Conservation (phyloP, 1,140 invertebrate species). For the Helicoverpa armigera region DNA sequence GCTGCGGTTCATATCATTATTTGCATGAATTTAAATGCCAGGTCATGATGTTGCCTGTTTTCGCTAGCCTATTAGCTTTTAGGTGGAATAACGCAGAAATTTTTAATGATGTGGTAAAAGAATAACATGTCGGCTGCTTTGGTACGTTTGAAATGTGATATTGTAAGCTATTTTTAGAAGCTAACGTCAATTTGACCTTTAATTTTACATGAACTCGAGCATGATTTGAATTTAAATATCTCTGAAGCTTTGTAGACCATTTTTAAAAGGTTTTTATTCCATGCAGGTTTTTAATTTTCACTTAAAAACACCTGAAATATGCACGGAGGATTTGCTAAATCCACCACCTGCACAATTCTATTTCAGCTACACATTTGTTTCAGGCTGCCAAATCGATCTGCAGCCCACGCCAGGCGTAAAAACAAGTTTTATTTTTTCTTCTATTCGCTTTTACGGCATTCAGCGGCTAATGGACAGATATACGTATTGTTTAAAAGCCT, state of each 20-base stretch:
- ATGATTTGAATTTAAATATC: too few species aligned
- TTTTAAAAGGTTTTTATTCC: too few species aligned
- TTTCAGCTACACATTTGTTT: too few species aligned
- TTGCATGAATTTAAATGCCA: slow-evolving; percentile 8
- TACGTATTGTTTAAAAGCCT: slow-evolving; percentile 43
- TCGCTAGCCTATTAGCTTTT: not conserved
- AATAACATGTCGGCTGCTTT: not conserved
- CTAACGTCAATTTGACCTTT: not conserved
- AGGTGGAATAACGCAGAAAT: not conserved
- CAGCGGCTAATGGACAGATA: slow-evolving; percentile 54
- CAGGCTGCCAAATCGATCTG: slow-evolving; percentile 40
- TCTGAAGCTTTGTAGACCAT: too few species aligned
- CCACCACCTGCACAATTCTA: too few species aligned
- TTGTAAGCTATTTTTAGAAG: not conserved
- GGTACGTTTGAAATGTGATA: not conserved
- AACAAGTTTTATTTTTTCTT: slow-evolving; percentile 35
- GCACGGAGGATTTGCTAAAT: too few species aligned
- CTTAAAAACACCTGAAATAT: too few species aligned
- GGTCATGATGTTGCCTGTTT: slow-evolving; percentile 9
- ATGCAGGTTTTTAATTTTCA: too few species aligned
- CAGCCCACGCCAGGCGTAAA: slow-evolving; percentile 34
- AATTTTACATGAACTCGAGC: too few species aligned
- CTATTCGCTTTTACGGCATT: slow-evolving; percentile 44
- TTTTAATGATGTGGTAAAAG: slow-evolving; percentile 7
- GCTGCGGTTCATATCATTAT: not conserved